A percentile compares a stretch with the other conserved stretches of the same genome.
phyloP scores from a whole-genome alignment of 2,113 vertebrate species.

The Platysternon megacephalum region DNA sequence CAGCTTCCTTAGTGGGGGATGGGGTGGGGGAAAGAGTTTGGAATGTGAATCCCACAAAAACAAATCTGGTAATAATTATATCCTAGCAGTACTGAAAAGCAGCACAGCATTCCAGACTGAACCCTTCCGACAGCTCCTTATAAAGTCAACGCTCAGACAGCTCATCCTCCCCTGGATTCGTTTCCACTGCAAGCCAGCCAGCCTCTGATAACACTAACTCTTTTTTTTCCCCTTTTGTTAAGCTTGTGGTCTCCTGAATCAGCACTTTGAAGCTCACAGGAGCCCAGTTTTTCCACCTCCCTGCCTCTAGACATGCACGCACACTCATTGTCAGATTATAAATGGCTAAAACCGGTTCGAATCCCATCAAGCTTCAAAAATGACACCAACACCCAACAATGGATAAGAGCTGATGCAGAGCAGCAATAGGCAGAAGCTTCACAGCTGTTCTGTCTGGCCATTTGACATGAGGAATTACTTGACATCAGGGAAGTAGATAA shows the following conservation, averaged over 20 bases:
- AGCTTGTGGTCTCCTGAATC: slow-evolving; percentile 55
- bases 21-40: not conserved
- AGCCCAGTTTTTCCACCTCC: slow-evolving; percentile 10
- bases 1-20: not conserved
- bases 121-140: not conserved
- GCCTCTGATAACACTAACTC: not conserved
- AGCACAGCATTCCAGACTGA: not conserved
- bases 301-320: not conserved
- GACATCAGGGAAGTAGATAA: no score
- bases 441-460: slow-evolving; percentile 67
- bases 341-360: not conserved
- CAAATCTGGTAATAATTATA: slow-evolving; percentile 45
- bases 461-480: slow-evolving; percentile 49
- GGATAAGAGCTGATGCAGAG: slow-evolving; percentile 52
- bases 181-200: slow-evolving; percentile 4
- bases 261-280: slow-evolving; percentile 39
- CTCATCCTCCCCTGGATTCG: not conserved
- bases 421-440: slow-evolving; percentile 52
- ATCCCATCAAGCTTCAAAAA: slow-evolving; percentile 43
- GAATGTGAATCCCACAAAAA: not conserved
- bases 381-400: slow-evolving; percentile 15
- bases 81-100: not conserved
- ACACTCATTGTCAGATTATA: not conserved
- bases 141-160: not conserved
- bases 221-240: not conserved